These are phyloP conservation scores for Genyomyrus donnyi DNA, from an alignment of 2,113 vertebrate genomes.

Conservation along the genomic window DNA sequence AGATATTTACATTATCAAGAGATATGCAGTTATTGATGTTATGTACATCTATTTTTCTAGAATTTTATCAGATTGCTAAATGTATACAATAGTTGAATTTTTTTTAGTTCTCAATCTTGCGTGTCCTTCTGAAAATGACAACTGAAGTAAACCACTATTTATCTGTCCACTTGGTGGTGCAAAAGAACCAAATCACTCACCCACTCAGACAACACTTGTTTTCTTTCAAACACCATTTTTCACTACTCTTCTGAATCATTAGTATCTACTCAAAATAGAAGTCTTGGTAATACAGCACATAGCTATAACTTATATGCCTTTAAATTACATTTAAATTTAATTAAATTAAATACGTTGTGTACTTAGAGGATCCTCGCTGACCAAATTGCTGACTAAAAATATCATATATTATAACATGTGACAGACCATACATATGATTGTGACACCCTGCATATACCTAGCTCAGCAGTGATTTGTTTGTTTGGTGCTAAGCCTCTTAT, in stretches of 20 bases:
- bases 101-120: not conserved
- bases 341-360: not conserved
- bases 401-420: not conserved
- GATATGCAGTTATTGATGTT: not conserved
- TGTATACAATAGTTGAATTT: too few relatives aligned
- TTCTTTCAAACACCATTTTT: not conserved
- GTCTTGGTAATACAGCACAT: not conserved
- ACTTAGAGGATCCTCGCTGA: not conserved
- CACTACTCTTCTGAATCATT: not conserved
- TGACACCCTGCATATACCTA: not conserved
- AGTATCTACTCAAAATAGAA: not conserved
- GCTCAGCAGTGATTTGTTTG: not conserved
- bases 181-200: constrained; percentile 10
- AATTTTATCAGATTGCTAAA: not conserved
- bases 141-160: not conserved
- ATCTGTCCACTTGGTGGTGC: constrained; percentile 24
- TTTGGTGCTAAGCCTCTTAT: not conserved
- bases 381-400: not conserved
- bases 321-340: not conserved
- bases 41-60: not conserved
- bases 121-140: not conserved
- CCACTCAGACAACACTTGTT: not conserved
- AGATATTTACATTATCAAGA: not conserved
- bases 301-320: not conserved
- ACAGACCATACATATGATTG: not conserved